Evolutionary conservation across 2,797 vertebrate genomes (phyloP).

Genomic region (Erethizon dorsatum): DNA sequence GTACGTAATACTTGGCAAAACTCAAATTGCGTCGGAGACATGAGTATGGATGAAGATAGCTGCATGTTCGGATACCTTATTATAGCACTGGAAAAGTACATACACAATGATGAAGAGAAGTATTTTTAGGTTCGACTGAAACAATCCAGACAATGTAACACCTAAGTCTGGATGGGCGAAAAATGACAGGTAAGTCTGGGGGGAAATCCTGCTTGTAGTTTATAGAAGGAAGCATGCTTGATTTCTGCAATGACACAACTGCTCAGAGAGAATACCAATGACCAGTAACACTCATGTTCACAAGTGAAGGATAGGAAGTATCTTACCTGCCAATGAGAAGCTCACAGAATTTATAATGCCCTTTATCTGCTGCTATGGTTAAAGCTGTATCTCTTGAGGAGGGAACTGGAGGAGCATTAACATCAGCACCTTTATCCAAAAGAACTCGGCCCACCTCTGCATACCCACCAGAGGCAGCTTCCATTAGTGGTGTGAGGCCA

Average conservation of each 20-base stretch:
- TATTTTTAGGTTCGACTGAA: background rate
- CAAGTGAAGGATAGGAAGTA: background rate
- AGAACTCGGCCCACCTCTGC: conserved; percentile 92
- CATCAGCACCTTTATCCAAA: conserved; percentile 93
- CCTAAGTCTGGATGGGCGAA: background rate
- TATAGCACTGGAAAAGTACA: background rate
- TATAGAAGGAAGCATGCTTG: background rate
- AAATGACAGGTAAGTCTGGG: background rate
- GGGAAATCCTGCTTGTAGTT: background rate
- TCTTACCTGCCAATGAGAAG: conserved; percentile 92
- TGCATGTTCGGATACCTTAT: background rate
- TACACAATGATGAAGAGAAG: background rate
- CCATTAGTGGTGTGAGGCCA: conserved; percentile 92
- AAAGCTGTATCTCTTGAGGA: conserved; percentile 93
- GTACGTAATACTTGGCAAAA: background rate
- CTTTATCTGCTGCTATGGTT: conserved; percentile 93
- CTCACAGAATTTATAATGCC: conserved; percentile 93
- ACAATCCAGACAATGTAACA: background rate
- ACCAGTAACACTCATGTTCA: background rate
- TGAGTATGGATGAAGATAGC: background rate
- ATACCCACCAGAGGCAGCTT: conserved; percentile 93
- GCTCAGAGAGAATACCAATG: conserved; percentile 24
- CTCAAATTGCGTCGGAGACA: background rate
- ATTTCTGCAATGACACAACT: conserved; percentile 18
- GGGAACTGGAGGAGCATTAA: conserved; percentile 92